Evolutionary conservation across 2,113 vertebrate genomes (phyloP).

Genomic region (Zeus faber): DNA sequence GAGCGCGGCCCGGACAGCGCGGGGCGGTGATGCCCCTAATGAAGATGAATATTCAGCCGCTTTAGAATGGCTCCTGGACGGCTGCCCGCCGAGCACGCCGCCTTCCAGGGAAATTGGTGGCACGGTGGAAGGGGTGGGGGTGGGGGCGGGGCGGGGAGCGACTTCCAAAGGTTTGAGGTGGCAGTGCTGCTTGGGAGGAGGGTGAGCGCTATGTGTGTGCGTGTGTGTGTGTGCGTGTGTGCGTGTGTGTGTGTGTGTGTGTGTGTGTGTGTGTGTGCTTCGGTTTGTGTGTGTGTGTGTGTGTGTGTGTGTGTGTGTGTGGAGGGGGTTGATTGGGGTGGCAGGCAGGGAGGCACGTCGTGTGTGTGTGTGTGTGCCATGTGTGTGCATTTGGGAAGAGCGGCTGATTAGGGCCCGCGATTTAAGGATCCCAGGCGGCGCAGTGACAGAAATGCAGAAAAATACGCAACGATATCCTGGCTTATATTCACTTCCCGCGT

Average conservation of each 20-base stretch:
- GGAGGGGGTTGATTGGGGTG: constrained; percentile 18
- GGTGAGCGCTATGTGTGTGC: no score
- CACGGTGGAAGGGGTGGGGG: constrained; percentile 41
- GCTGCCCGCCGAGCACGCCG: constrained; percentile 64
- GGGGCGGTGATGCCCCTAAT: constrained; percentile 73
- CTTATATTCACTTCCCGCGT: no score
- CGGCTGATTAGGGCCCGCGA: no score
- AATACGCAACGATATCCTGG: no score
- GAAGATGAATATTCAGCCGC: constrained; percentile 82
- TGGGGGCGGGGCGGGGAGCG: background rate
- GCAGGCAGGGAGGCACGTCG: no score
- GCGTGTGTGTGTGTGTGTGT: background rate
- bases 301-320: constrained; percentile 17
- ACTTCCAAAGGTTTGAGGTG: background rate
- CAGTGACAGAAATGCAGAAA: no score
- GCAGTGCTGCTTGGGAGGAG: no score
- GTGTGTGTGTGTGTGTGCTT: constrained; percentile 1
- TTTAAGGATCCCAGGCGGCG: no score
- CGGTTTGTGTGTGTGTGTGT: constrained; percentile 14
- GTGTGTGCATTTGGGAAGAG: constrained; percentile 3
- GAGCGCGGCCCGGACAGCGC: constrained; percentile 58
- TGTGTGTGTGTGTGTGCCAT: constrained; percentile 1
- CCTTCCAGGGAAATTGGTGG: constrained; percentile 76
- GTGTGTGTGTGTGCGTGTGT: no score
- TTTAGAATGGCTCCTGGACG: constrained; percentile 72